Evolutionary conservation across 2,113 vertebrate species (phyloP).

Genomic region (Psittacus erithacus): DNA sequence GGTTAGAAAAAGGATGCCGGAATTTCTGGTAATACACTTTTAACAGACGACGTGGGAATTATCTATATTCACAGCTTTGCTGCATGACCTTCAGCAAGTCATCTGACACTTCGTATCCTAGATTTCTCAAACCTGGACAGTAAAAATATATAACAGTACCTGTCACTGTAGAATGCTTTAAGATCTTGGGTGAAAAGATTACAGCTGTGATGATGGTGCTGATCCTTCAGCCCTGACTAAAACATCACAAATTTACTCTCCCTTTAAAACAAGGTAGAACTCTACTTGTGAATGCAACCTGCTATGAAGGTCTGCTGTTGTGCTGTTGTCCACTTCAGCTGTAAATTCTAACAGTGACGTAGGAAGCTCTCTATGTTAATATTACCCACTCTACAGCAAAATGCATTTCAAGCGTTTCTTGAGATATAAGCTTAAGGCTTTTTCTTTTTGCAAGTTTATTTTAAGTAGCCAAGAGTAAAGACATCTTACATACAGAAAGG

Average conservation of each 20-base stretch:
- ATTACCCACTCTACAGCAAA: background rate
- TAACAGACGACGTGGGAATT: background rate
- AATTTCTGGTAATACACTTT: background rate
- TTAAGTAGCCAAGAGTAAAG: background rate
- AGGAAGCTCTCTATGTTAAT: background rate
- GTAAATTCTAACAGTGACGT: background rate
- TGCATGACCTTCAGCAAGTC: conserved; percentile 1
- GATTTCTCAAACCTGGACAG: background rate
- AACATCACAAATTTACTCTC: background rate
- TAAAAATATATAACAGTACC: background rate
- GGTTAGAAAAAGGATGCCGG: background rate
- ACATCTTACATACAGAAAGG: background rate
- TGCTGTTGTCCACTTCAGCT: background rate
- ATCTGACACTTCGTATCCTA: background rate
- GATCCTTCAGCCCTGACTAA: background rate
- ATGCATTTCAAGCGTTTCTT: rapidly evolving
- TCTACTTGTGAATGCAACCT: background rate
- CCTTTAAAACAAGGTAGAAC: background rate
- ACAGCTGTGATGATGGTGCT: background rate
- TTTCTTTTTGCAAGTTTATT: background rate
- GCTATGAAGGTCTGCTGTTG: background rate
- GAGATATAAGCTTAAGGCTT: background rate
- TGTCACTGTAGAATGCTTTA: background rate
- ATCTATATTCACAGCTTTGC: background rate
- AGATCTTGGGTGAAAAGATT: background rate